Conservation (phyloP, 2,888 invertebrate species). For the Pediacus dermestoides region DNA sequence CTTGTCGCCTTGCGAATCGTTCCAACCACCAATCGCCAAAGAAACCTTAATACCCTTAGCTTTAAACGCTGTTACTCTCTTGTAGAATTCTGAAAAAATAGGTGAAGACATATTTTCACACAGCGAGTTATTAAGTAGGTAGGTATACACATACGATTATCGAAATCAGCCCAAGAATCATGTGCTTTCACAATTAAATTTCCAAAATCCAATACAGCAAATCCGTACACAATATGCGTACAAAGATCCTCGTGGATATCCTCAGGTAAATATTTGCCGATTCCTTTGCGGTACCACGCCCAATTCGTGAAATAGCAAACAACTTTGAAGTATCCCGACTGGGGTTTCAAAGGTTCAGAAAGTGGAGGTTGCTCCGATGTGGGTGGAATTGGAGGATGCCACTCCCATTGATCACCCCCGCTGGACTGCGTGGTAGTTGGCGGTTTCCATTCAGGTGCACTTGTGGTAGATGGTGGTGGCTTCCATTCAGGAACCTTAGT, state of each 20-base stretch:
- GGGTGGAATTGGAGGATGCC: conserved; percentile 40
- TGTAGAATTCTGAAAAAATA: conserved; percentile 68
- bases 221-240: conserved; percentile 90
- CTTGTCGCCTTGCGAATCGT: conserved; percentile 86
- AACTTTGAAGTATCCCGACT: conserved; percentile 71
- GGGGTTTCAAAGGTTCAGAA: conserved; percentile 51
- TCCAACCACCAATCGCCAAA: conserved; percentile 93
- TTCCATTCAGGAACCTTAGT: conserved; percentile 24
- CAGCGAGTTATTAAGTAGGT: conserved; percentile 1
- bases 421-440: conserved; percentile 24
- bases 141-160: conserved; percentile 64
- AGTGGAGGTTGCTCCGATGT: conserved; percentile 46
- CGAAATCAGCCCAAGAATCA: conserved; percentile 87
- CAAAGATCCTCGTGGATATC: conserved; percentile 84
- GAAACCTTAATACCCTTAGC: conserved; percentile 78
- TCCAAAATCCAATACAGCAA: conserved; percentile 83
- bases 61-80: conserved; percentile 75
- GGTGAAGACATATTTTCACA: conserved; percentile 7
- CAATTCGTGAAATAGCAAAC: conserved; percentile 92
- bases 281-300: conserved; percentile 85
- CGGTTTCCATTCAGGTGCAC: conserved; percentile 22
- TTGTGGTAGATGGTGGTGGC: conserved; percentile 18
- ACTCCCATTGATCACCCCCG: conserved; percentile 34
- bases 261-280: conserved; percentile 80
- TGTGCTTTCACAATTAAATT: conserved; percentile 76